Base-by-base conservation (phyloP, 2,888 invertebrate species). In the Leptopilina drosophilae region DNA sequence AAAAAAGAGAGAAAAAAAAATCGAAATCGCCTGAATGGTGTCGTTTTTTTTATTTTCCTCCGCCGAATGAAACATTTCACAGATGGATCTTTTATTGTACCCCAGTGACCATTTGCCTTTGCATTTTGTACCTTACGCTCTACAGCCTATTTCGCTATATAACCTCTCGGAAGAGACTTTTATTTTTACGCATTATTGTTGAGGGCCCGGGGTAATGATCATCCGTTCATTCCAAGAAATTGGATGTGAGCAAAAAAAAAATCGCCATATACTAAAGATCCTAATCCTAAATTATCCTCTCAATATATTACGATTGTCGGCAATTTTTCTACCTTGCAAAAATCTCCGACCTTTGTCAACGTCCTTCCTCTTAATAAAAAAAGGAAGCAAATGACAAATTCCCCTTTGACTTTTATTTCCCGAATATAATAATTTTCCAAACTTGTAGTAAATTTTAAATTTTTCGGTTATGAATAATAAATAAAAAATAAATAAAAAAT, bases 21-120 rank as follows among this genome's bases (percentile, higher is more conserved):
- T 56, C 73, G 53, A 73, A 53, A 56, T 56, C 56, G 6, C 9
- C n/a, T 9, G 40, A 73, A 56, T 73, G n/a, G 26, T 49, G 49
- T 11, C 49, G 49, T 49, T 49, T 49, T 49, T 49, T 49, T 12
- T 49, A 49, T 49, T 49, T 56, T 59, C 15, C 14, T 56, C 26
- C 11, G 11, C 49, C 69, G 26, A 77, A 6, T 11, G 33, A 62
- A 33, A 15, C 53, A 66, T 77, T 79, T 56, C 76, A 46, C 46
- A 81, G 79, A 79, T 78, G 73, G 82, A 82, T 80, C 78, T 82
- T 84, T 83, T 84, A 83, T 83, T 80, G 15, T 56, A 49, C 82
- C 80, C 81, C 40, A 14, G 78, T 76, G 80, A 73, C 77, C 12
- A 42, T 67, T 49, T 78, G 20, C 64, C 46, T 78, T 78, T 73